A percentile compares a stretch with the other conserved stretches of the same genome.
These are phyloP conservation scores for Pseudococcus viburni DNA, from an alignment of 2,888 invertebrate species.

Conservation along the genomic window DNA sequence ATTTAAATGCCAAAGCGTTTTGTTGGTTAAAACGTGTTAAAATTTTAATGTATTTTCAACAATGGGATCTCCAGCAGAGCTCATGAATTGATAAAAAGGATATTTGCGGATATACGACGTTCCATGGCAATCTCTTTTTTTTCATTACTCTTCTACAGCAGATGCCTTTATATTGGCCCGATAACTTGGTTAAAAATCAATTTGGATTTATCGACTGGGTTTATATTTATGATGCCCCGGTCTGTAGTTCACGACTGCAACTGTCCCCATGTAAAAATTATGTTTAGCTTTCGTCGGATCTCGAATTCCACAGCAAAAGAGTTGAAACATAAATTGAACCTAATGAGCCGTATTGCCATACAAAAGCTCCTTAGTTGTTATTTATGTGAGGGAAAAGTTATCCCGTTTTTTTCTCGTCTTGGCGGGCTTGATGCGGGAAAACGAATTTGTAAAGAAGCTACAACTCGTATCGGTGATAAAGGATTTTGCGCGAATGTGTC, in stretches of 20 bases:
- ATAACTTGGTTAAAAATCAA: slow-evolving; percentile 43
- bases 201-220: not conserved
- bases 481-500: not conserved
- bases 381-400: not conserved
- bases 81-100: not conserved
- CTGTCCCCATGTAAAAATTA: slow-evolving; percentile 2
- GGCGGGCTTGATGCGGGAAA: not conserved
- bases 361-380: slow-evolving; percentile 55
- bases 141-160: not conserved
- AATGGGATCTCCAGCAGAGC: not conserved
- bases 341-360: slow-evolving; percentile 23
- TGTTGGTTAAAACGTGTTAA: not conserved
- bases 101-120: not conserved
- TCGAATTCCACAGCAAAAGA: not conserved
- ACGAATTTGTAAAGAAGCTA: not conserved
- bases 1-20: slow-evolving; percentile 10
- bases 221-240: not conserved
- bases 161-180: not conserved
- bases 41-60: slow-evolving; percentile 34
- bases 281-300: slow-evolving; percentile 3
- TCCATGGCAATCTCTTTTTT: not conserved
- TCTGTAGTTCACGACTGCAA: not conserved
- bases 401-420: not conserved
- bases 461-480: not conserved
- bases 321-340: slow-evolving; percentile 52